Evolutionary conservation across 2,888 invertebrate genomes (phyloP).

Genomic region (Linhomoeus sp.): DNA sequence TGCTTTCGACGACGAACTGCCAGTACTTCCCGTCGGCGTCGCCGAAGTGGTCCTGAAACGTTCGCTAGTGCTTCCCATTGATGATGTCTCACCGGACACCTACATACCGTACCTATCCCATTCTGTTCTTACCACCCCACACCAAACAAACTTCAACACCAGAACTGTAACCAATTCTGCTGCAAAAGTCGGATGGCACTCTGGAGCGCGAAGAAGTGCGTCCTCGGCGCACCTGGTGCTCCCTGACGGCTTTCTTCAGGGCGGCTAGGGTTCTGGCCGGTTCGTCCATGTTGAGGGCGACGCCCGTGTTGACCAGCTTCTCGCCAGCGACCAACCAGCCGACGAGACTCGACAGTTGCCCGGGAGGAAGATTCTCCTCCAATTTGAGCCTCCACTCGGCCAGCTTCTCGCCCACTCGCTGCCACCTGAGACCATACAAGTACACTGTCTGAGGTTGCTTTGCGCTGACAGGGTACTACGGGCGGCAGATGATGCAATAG

Average conservation of each 20-base stretch:
- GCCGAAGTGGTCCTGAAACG: slow-evolving; percentile 12
- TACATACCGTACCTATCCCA: no score
- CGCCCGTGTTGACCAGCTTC: slow-evolving; percentile 5
- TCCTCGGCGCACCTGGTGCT: neutral
- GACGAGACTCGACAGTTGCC: neutral
- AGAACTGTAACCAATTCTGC: no score
- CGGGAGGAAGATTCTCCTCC: slow-evolving; percentile 4
- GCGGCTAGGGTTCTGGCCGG: slow-evolving; percentile 7
- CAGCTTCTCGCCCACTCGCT: neutral
- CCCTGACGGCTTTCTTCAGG: slow-evolving; percentile 1
- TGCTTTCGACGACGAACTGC: slow-evolving; percentile 7
- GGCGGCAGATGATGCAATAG: no score
- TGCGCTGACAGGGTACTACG: no score
- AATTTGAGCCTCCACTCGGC: slow-evolving; percentile 4
- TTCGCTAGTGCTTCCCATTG: no score
- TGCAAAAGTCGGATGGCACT: no score
- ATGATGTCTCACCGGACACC: no score
- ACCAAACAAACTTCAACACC: no score
- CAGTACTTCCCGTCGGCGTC: slow-evolving; percentile 9
- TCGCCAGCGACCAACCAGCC: slow-evolving; percentile 1
- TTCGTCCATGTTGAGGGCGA: slow-evolving; percentile 10
- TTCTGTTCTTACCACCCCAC: no score
- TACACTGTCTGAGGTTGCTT: no score
- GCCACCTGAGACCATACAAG: no score
- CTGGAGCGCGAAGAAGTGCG: no score